Conservation (phyloP, 2,888 invertebrate genomes). For the Margaritifera margaritifera region DNA sequence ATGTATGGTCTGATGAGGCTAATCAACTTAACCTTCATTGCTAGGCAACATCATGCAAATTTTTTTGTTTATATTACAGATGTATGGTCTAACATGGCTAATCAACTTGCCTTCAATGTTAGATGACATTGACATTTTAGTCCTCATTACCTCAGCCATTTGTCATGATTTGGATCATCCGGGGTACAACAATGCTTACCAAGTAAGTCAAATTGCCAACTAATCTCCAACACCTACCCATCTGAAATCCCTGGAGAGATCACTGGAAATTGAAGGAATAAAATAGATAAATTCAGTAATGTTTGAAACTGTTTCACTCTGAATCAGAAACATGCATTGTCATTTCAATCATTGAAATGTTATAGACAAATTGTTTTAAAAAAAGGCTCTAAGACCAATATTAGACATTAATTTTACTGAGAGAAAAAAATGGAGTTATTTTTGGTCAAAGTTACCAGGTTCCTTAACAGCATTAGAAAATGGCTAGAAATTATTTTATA, state of each 20-base stretch:
- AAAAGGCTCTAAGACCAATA: too few relatives aligned
- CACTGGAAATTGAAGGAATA: background rate
- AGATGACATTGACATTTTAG: constrained; percentile 84
- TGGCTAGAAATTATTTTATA: too few relatives aligned
- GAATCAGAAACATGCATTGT: too few relatives aligned
- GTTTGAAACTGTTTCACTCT: too few relatives aligned
- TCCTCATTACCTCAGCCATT: constrained; percentile 73
- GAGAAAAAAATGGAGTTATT: too few relatives aligned
- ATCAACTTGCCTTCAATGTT: constrained; percentile 82
- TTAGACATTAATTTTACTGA: too few relatives aligned
- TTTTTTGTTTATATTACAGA: constrained; percentile 75
- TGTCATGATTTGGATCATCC: constrained; percentile 73
- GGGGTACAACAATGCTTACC: constrained; percentile 72
- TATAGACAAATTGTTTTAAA: too few relatives aligned
- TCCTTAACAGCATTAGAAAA: too few relatives aligned
- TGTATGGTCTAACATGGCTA: constrained; percentile 86
- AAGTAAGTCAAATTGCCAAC: constrained; percentile 43
- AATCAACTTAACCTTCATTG: background rate
- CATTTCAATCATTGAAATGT: too few relatives aligned
- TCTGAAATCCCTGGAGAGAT: background rate
- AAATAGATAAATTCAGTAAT: too few relatives aligned
- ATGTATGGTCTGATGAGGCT: background rate
- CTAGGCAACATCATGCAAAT: background rate
- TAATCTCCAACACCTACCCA: constrained; percentile 53
- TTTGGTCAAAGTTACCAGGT: too few relatives aligned